These are phyloP conservation scores for Ophthalmolycus amberensis DNA, from an alignment of 2,113 vertebrate species.

Conservation along the genomic window DNA sequence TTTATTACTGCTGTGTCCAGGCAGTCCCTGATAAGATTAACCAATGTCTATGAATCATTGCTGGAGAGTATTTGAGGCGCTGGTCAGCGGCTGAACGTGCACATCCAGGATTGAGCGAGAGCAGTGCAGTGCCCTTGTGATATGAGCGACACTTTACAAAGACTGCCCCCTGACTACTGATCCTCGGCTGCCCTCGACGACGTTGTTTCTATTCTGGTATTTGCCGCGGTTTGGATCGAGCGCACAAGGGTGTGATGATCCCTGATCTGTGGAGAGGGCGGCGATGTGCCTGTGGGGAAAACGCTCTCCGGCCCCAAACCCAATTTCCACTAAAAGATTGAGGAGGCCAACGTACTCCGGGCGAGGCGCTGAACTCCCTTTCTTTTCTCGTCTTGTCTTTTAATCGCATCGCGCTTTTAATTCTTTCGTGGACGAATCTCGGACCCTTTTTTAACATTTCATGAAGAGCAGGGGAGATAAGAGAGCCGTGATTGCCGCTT, in stretches of 20 bases:
- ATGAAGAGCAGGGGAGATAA: constrained; percentile 42
- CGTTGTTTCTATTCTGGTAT: constrained; percentile 25
- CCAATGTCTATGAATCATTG: constrained; percentile 76
- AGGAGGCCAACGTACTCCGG: constrained; percentile 49
- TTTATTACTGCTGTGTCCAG: constrained; percentile 82
- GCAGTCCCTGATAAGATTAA: constrained; percentile 82
- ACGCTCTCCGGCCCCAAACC: constrained; percentile 43
- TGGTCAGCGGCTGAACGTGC: constrained; percentile 57
- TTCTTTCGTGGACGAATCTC: constrained; percentile 73
- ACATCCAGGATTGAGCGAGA: constrained; percentile 23
- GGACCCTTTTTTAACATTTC: constrained; percentile 64
- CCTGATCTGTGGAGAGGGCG: constrained; percentile 55
- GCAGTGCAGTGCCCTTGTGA: constrained; percentile 30
- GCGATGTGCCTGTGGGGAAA: constrained; percentile 29
- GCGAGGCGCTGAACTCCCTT: constrained; percentile 41
- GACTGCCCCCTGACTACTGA: constrained; percentile 44
- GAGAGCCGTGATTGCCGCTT: constrained; percentile 32
- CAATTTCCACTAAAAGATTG: constrained; percentile 70
- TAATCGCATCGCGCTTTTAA: constrained; percentile 73
- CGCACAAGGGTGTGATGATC: constrained; percentile 31
- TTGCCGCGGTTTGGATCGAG: constrained; percentile 27
- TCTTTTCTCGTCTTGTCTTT: constrained; percentile 56
- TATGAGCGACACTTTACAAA: constrained; percentile 42
- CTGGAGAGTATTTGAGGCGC: constrained; percentile 43
- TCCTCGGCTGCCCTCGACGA: constrained; percentile 17